phyloP scores from a whole-genome alignment of 2,797 vertebrate species.

The Knipowitschia caucasica region DNA sequence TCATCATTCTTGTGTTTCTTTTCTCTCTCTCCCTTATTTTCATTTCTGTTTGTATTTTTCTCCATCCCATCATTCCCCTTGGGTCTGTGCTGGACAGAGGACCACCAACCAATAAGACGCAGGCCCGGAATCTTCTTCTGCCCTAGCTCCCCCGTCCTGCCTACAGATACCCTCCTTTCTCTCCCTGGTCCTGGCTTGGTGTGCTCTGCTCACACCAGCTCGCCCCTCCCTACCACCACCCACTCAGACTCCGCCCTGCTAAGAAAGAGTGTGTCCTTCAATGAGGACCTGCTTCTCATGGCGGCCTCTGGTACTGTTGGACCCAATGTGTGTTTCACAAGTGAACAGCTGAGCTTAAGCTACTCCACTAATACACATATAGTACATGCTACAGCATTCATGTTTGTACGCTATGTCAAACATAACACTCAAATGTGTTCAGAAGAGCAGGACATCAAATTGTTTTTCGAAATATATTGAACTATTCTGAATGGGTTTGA shows the following conservation, averaged over 20 bases:
- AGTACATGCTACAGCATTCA: conserved; percentile 26
- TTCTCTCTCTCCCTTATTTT: conserved; percentile 49
- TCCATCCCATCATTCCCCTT: conserved; percentile 61
- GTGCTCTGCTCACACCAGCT: conserved; percentile 73
- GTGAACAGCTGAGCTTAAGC: background rate
- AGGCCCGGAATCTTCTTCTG: conserved; percentile 86
- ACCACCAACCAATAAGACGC: conserved; percentile 65
- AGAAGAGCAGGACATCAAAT: background rate
- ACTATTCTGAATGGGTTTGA: background rate
- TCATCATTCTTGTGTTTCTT: conserved; percentile 20
- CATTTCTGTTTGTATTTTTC: conserved; percentile 56
- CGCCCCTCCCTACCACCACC: conserved; percentile 76
- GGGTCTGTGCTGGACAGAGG: conserved; percentile 71
- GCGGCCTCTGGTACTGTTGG: conserved; percentile 93
- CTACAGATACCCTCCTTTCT: conserved; percentile 82
- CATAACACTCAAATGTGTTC: background rate
- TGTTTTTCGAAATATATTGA: conserved; percentile 1
- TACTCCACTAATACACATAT: conserved; percentile 9
- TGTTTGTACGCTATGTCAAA: background rate
- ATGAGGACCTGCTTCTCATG: conserved; percentile 89
- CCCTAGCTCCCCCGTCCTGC: conserved; percentile 89
- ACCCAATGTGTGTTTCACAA: background rate
- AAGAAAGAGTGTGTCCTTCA: conserved; percentile 98
- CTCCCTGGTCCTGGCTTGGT: conserved; percentile 80
- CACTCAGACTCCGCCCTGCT: conserved; percentile 86